Evolutionary conservation across 1,140 invertebrate genomes (phyloP).

Genomic region (Panagrolaimus sp.): DNA sequence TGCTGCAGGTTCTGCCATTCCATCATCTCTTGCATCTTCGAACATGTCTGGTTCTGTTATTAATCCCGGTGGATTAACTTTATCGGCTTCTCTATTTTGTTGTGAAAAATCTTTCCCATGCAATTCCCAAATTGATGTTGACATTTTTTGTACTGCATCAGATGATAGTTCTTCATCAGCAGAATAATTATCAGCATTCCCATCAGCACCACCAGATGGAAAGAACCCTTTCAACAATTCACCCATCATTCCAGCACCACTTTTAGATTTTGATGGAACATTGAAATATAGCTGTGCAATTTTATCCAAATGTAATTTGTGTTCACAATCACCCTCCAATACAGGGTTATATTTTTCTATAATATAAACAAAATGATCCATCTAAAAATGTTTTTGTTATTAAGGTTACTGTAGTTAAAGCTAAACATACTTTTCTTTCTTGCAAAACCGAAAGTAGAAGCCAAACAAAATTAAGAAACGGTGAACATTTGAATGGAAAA

Average conservation of each 20-base stretch:
- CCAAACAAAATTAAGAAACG: not conserved
- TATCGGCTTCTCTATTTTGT: not conserved
- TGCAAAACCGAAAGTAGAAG: not conserved
- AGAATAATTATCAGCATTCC: not conserved
- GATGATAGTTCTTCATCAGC: not conserved
- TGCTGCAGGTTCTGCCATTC: not conserved
- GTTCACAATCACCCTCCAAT: not conserved
- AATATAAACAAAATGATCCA: not conserved
- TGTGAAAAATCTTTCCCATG: not conserved
- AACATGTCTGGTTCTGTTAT: not conserved
- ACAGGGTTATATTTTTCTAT: not conserved
- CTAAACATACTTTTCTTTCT: not conserved
- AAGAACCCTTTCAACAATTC: not conserved
- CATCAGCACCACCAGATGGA: not conserved
- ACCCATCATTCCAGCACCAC: not conserved
- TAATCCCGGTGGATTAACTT: not conserved
- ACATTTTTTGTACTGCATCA: not conserved
- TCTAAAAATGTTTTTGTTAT: not conserved
- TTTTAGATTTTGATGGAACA: not conserved
- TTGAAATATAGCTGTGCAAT: not conserved
- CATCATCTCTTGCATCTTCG: too few relatives aligned
- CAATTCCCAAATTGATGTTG: not conserved
- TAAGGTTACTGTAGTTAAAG: too few relatives aligned
- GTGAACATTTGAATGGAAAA: not conserved
- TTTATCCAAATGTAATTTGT: not conserved